A percentile compares a stretch with the other conserved stretches of the same genome.
phyloP scores from a whole-genome alignment of 2,888 invertebrate species.

The Apamea sordens region DNA sequence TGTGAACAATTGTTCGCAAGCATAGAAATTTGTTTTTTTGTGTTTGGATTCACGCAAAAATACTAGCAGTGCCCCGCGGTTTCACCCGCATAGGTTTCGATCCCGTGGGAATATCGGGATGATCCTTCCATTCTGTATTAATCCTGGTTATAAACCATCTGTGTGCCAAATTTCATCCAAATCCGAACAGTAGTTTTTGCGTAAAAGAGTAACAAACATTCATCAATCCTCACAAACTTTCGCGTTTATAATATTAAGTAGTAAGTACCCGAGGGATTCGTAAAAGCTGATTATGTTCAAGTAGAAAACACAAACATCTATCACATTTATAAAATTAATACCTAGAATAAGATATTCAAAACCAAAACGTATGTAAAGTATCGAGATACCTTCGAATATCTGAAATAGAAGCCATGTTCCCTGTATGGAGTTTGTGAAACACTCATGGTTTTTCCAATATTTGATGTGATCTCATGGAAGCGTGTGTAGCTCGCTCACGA shows the following conservation, averaged over 20 bases:
- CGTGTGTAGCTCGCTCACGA: slow-evolving; percentile 22
- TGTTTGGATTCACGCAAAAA: neutral
- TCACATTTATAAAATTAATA: neutral
- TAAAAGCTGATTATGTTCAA: neutral
- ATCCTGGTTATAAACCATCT: too few relatives aligned
- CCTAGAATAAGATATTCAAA: neutral
- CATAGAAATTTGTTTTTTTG: neutral
- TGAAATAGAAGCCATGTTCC: slow-evolving; percentile 50
- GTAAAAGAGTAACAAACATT: too few relatives aligned
- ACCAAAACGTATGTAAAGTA: slow-evolving; percentile 7
- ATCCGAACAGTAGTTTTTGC: too few relatives aligned
- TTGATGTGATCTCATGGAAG: slow-evolving; percentile 52
- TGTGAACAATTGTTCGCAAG: neutral
- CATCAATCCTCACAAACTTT: too few relatives aligned
- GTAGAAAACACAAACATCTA: neutral
- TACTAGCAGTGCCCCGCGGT: neutral
- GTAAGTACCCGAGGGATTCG: neutral
- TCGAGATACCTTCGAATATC: slow-evolving; percentile 29
- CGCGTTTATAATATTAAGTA: too few relatives aligned
- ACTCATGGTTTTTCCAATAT: slow-evolving; percentile 62
- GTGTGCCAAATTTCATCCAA: too few relatives aligned
- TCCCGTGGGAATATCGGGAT: too few relatives aligned
- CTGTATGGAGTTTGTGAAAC: slow-evolving; percentile 46
- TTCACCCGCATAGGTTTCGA: too few relatives aligned
- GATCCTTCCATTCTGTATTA: too few relatives aligned